phyloP scores from a whole-genome alignment of 1,140 invertebrate genomes.

The Cydia fagiglandana region DNA sequence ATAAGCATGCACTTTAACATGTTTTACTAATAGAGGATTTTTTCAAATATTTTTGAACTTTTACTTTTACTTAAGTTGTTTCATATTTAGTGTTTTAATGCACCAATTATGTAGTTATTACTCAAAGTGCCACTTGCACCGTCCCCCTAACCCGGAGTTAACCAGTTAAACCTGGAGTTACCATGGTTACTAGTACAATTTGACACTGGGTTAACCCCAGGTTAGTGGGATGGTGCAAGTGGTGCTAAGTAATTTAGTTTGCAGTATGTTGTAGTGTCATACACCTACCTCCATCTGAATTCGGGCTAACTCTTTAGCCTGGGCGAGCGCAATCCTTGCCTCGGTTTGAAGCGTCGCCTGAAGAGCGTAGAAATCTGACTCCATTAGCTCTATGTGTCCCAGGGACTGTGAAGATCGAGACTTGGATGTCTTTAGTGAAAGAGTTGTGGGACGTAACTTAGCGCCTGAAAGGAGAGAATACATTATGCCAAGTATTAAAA shows the following conservation, averaged over 20 bases:
- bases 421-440: slow-evolving; percentile 62
- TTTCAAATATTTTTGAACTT: too few species aligned
- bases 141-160: too few species aligned
- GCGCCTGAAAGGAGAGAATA: slow-evolving; percentile 48
- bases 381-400: slow-evolving; percentile 67
- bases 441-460: slow-evolving; percentile 67
- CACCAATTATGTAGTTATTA: not conserved
- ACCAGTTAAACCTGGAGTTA: too few species aligned
- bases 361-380: slow-evolving; percentile 88
- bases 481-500: not conserved
- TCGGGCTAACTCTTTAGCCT: slow-evolving; percentile 94
- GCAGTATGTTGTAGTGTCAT: not conserved
- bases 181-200: too few species aligned
- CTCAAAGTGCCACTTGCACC: too few species aligned
- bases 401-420: slow-evolving; percentile 68
- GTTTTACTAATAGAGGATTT: too few species aligned
- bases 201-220: too few species aligned
- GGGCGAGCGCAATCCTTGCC: slow-evolving; percentile 92
- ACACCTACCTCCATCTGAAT: slow-evolving; percentile 92
- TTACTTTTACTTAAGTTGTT: not conserved
- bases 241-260: not conserved
- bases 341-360: slow-evolving; percentile 93
- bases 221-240: too few species aligned
- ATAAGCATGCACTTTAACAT: too few species aligned
- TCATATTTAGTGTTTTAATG: not conserved